Base-by-base conservation (phyloP, 2,888 invertebrate genomes). In the Selenia dentaria region DNA sequence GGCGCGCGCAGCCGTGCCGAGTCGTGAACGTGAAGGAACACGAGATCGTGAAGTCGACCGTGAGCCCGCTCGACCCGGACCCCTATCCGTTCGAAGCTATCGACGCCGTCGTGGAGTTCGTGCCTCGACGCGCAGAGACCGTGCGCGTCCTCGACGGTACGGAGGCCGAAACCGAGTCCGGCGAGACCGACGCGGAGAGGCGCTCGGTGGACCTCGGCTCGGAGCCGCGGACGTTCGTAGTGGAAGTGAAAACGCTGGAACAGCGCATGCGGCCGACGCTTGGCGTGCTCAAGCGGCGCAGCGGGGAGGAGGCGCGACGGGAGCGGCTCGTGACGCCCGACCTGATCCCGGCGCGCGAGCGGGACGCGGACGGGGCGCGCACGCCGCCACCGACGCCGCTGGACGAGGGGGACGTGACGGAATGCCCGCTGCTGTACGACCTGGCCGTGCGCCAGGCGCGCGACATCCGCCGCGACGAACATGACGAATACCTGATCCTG, bases 11-110 rank as follows among this genome's bases (percentile, higher is more conserved):
- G 37, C 51, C 89, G 3, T 92, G 92, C 37, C 93, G 92, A 57
- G 88, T 94, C 55, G 95, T 95, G 8, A 95, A 93, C 64, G 92
- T 95, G 0, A 93, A 91, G 54, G 94, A 93, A 65, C 93, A 91
- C 66, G 95, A 95, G 74, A 93, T 95, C 35, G 79, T 93, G 0
- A 93, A 94, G 68, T 92, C 93, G 9, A 91, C 92, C 46, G 93
- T 94, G 13, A 70, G 67, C 10, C 63, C 66, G n/a, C 62, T 67
- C 8, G 80, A 82, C 9, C 62, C 67, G n/a, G 80, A 82, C 34
- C 74, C 79, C 8, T 62, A 68, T 63, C 91, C 92, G 0, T 86
- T 90, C 0, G 92, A 91, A 45, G 80, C 89, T 18, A 66, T 89
- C 31, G 92, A 92, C 62, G 86, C 91, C 24, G 90, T 89, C 1